phyloP scores from a whole-genome alignment of 2,888 invertebrate genomes.

The Sphaeridia pumilis region DNA sequence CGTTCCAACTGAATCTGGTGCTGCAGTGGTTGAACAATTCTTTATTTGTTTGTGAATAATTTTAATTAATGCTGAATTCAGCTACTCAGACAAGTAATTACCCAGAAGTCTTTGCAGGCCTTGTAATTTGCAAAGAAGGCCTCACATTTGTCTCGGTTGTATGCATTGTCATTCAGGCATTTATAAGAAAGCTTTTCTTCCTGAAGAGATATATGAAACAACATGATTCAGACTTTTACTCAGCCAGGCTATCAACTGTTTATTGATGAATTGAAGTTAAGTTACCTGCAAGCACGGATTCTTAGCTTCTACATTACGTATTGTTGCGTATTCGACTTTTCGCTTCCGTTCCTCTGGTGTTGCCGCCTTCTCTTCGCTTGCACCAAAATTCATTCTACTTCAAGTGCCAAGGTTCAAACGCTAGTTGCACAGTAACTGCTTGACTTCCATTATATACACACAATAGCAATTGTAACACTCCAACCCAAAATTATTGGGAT shows the following conservation, averaged over 20 bases:
- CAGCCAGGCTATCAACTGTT: neutral
- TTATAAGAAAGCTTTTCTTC: neutral
- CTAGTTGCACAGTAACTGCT: too few species aligned
- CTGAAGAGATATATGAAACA: neutral
- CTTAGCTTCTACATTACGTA: neutral
- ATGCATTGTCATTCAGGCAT: neutral
- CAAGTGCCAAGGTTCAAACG: too few species aligned
- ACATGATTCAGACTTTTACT: neutral
- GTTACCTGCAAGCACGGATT: neutral
- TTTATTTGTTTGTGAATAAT: neutral
- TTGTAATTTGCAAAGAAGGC: neutral
- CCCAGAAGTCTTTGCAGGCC: neutral
- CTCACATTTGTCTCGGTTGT: neutral
- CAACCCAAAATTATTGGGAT: too few species aligned
- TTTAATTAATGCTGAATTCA: neutral
- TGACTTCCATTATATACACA: too few species aligned
- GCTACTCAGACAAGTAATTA: neutral
- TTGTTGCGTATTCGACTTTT: neutral
- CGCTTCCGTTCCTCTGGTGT: neutral
- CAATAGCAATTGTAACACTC: too few species aligned
- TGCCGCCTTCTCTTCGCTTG: too few species aligned
- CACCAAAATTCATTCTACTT: too few species aligned
- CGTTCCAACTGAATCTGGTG: too few species aligned
- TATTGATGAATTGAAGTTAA: neutral
- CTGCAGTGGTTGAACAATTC: too few species aligned